A percentile compares a stretch with the other conserved stretches of the same genome.
phyloP scores from a whole-genome alignment of 2,113 vertebrate genomes.

The Pipa parva region DNA sequence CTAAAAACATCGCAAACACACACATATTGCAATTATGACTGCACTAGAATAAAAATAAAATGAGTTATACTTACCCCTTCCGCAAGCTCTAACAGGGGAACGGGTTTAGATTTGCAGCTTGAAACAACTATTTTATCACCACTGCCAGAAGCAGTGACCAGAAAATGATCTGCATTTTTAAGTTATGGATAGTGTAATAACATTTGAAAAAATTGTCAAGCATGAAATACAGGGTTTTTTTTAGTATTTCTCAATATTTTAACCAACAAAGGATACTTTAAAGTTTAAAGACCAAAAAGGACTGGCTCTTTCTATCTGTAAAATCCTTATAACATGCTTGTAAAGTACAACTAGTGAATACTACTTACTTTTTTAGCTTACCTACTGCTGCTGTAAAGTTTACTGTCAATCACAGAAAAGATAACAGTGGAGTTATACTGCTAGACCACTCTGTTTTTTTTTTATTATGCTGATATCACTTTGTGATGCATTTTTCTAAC shows the following conservation, averaged over 20 bases:
- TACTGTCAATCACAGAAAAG: too few species aligned
- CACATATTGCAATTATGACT: too few species aligned
- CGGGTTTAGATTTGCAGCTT: constrained; percentile 79
- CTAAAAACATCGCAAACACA: too few species aligned
- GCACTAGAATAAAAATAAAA: too few species aligned
- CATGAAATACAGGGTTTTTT: constrained; percentile 30
- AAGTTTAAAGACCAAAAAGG: constrained; percentile 25
- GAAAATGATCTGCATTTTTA: constrained; percentile 78
- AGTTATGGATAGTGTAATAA: constrained; percentile 64
- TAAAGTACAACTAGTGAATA: too few species aligned
- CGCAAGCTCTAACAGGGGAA: constrained; percentile 81
- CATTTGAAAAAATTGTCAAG: constrained; percentile 30
- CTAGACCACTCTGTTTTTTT: too few species aligned
- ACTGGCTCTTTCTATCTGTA: constrained; percentile 17
- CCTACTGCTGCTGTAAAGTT: too few species aligned
- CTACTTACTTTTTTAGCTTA: too few species aligned
- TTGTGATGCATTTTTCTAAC: too few species aligned
- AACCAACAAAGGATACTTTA: constrained; percentile 29
- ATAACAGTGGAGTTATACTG: too few species aligned
- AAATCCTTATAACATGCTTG: constrained; percentile 1
- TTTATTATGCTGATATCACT: too few species aligned
- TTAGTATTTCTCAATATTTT: constrained; percentile 16
- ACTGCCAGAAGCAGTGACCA: constrained; percentile 82
- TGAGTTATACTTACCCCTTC: constrained; percentile 83
- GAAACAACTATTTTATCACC: constrained; percentile 94